A percentile compares a stretch with the other conserved stretches of the same genome.
Conservation (phyloP, 2,888 invertebrate species). For the Gerris lacustris region DNA sequence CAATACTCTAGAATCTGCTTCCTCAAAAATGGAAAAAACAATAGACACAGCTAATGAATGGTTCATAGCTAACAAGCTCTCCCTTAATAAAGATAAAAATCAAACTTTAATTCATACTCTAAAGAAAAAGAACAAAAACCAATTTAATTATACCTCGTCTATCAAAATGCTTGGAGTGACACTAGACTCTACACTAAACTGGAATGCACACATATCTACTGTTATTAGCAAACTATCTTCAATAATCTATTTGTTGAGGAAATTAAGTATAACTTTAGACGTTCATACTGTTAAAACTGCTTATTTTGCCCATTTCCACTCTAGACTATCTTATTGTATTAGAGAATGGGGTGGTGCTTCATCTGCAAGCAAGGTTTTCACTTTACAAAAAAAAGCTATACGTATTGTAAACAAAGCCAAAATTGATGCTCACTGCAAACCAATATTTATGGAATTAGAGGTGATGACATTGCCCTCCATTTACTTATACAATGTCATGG, state of each 20-base stretch:
- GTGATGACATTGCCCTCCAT: too few species aligned
- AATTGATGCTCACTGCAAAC: background rate
- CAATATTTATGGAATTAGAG: background rate
- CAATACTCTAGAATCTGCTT: background rate
- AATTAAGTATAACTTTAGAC: background rate
- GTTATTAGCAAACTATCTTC: background rate
- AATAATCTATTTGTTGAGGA: background rate
- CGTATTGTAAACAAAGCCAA: background rate
- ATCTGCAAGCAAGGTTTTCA: background rate
- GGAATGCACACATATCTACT: slow-evolving; percentile 10
- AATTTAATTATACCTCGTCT: background rate
- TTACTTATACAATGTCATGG: too few species aligned
- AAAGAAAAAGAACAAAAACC: background rate
- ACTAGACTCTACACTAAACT: slow-evolving; percentile 11
- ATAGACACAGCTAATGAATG: background rate
- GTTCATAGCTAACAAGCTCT: background rate
- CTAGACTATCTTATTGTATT: background rate
- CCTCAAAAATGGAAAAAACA: background rate
- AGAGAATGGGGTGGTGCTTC: background rate
- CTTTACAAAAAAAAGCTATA: background rate
- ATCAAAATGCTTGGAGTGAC: slow-evolving; percentile 12
- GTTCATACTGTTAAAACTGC: background rate
- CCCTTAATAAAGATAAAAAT: background rate
- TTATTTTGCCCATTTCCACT: background rate
- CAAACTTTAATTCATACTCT: background rate